These are phyloP conservation scores for Buathra laborator DNA, from an alignment of 2,888 invertebrate genomes.

Conservation along the genomic window DNA sequence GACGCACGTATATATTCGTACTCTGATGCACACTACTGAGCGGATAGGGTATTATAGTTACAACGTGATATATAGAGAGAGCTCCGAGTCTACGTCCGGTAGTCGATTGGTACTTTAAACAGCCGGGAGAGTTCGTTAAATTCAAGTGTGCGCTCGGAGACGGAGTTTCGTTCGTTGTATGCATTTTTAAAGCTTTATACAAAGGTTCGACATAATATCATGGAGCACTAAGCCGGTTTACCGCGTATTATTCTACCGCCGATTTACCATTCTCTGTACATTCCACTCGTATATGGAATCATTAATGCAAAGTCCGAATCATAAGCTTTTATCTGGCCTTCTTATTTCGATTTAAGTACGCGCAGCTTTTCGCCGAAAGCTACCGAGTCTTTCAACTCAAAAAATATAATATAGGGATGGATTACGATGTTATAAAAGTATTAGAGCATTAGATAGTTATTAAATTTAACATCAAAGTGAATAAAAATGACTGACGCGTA, in stretches of 20 bases:
- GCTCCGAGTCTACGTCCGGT: constrained; percentile 37
- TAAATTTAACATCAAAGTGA: neutral
- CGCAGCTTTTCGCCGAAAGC: neutral
- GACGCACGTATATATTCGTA: neutral
- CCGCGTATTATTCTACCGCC: constrained; percentile 32
- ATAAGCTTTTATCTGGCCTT: neutral
- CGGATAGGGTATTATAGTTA: constrained; percentile 33
- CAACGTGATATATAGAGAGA: constrained; percentile 37
- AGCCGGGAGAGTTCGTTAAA: constrained; percentile 16
- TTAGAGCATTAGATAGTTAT: neutral
- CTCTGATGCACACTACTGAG: neutral
- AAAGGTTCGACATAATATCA: constrained; percentile 45
- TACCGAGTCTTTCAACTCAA: neutral
- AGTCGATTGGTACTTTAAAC: constrained; percentile 11
- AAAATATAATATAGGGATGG: neutral
- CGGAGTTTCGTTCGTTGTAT: constrained; percentile 34
- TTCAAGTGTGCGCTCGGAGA: constrained; percentile 20
- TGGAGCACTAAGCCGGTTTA: constrained; percentile 41
- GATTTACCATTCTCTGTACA: neutral
- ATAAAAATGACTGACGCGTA: too few species aligned
- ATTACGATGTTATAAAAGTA: neutral
- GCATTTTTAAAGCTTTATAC: constrained; percentile 55
- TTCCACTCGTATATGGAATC: constrained; percentile 11
- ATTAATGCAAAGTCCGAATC: constrained; percentile 10
- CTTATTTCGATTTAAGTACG: neutral